These are phyloP conservation scores for Diabrotica virgifera DNA, from an alignment of 1,140 invertebrate species.

Conservation along the genomic window DNA sequence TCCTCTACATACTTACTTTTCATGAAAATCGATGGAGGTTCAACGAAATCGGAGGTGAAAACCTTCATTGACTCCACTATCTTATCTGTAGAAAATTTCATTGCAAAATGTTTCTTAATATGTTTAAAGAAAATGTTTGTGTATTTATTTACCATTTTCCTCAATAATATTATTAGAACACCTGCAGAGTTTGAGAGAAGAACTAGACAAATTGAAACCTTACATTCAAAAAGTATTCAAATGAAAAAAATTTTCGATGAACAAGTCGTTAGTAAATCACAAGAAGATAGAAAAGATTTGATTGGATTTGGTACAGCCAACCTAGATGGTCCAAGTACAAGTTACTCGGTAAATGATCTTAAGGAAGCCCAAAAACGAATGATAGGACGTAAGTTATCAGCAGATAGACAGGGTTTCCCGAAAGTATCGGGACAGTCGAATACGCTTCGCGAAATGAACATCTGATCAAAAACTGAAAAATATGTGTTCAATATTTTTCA, in stretches of 20 bases:
- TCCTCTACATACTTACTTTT: no score
- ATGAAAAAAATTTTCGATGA: constrained; percentile 56
- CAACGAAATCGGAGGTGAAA: no score
- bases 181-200: constrained; percentile 61
- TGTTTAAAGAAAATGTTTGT: constrained; percentile 1
- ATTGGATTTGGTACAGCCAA: constrained; percentile 28
- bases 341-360: constrained; percentile 29
- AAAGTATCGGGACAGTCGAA: no score
- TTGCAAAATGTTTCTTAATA: not conserved
- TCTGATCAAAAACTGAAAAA: no score
- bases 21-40: no score
- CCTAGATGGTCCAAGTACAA: constrained; percentile 12
- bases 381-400: constrained; percentile 38
- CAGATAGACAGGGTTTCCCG: no score
- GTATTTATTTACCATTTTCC: constrained; percentile 3
- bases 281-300: constrained; percentile 35
- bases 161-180: constrained; percentile 46
- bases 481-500: no score
- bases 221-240: constrained; percentile 58
- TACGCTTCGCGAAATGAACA: no score
- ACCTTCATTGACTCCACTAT: no score
- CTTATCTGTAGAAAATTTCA: not conserved
- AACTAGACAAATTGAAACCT: constrained; percentile 56
- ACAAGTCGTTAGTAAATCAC: constrained; percentile 37
- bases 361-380: constrained; percentile 37